Conservation (phyloP, 2,888 invertebrate species). For the Asteroscopus sphinx region DNA sequence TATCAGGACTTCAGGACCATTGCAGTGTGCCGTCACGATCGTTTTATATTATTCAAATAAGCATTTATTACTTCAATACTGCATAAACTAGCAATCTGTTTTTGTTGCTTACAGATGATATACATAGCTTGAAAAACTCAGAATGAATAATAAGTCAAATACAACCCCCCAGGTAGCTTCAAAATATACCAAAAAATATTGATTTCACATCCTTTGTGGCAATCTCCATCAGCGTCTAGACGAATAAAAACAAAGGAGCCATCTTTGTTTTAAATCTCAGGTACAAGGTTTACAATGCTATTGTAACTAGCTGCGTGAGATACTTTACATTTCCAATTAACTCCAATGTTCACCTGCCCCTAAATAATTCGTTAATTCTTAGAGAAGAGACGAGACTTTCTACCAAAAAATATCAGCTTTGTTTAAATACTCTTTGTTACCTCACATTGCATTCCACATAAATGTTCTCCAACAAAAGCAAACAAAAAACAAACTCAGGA, state of each 20-base stretch:
- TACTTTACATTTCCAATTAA: slow-evolving; percentile 62
- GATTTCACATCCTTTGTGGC: slow-evolving; percentile 52
- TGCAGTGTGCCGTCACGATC: slow-evolving; percentile 80
- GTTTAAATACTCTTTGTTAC: slow-evolving; percentile 65
- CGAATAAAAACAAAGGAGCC: slow-evolving; percentile 66
- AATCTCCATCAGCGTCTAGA: slow-evolving; percentile 55
- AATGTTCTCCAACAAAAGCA: slow-evolving; percentile 66
- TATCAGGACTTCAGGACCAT: background rate
- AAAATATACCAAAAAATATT: slow-evolving; percentile 33
- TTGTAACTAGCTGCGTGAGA: slow-evolving; percentile 63
- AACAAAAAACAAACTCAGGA: slow-evolving; percentile 76
- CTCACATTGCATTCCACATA: slow-evolving; percentile 64
- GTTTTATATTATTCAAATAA: slow-evolving; percentile 50
- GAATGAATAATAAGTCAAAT: slow-evolving; percentile 16
- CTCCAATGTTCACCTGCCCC: slow-evolving; percentile 73
- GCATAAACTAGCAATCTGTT: slow-evolving; percentile 79
- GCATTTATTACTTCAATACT: slow-evolving; percentile 18
- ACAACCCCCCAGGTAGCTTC: slow-evolving; percentile 74
- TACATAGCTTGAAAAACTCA: slow-evolving; percentile 42
- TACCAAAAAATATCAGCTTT: slow-evolving; percentile 60
- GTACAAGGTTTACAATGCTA: slow-evolving; percentile 67
- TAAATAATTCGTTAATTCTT: slow-evolving; percentile 69
- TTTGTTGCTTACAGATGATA: slow-evolving; percentile 31
- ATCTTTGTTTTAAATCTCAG: slow-evolving; percentile 79
- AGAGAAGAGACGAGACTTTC: slow-evolving; percentile 69